Evolutionary conservation across 1,140 invertebrate species (phyloP), one percentile per base, ranked within the genome.

Genomic region (Semibalanus balanoides): DNA sequence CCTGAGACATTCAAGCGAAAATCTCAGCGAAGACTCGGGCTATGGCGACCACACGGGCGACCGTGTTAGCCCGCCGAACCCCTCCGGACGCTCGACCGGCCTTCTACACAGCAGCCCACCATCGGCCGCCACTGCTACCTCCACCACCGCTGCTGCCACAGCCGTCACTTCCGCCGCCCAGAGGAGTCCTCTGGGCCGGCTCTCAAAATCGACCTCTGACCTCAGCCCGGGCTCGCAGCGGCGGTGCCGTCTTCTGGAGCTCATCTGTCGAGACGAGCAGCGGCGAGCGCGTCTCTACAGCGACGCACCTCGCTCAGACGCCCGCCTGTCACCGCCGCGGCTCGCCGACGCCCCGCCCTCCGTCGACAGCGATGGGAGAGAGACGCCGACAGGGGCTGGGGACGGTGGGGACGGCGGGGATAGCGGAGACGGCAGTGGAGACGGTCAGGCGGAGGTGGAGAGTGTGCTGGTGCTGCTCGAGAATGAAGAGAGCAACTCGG

Each of bases 21-120:
- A 72, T 29, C 70, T 72, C 70, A 72, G 70, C 28, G 70, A 72
- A 72, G 70, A 72, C 70, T 72, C 70, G n/a, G 70, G 70, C 70
- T 72, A 72, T 27, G 70, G 70, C 29, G 70, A 72, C 29, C 70
- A 30, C 70, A 29, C n/a, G 28, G 70, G 22, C 29, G 70, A 72
- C 29, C 70, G 70, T 29, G n/a, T 30, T n/a, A 72, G 70, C 25
- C 70, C 70, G 3, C 70, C 22, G 70, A 25, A 64, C 51, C 51
- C 51, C 51, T 64, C 51, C 51, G 51, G 51, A 14, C 51, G 51
- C 51, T 64, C 51, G 14, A 25, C 51, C 51, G 22, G 51, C 51
- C 51, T 64, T 64, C 51, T 25, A 25, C 51, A 64, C 7, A 11
- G 51, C 51, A 64, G 51, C 51, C 22, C 51, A 19, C 51, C 51